Percentiles rank a stretch among this genome's conserved stretches.
phyloP scores from a whole-genome alignment of 2,797 vertebrate species.

The Scolopax bukidnonensis region DNA sequence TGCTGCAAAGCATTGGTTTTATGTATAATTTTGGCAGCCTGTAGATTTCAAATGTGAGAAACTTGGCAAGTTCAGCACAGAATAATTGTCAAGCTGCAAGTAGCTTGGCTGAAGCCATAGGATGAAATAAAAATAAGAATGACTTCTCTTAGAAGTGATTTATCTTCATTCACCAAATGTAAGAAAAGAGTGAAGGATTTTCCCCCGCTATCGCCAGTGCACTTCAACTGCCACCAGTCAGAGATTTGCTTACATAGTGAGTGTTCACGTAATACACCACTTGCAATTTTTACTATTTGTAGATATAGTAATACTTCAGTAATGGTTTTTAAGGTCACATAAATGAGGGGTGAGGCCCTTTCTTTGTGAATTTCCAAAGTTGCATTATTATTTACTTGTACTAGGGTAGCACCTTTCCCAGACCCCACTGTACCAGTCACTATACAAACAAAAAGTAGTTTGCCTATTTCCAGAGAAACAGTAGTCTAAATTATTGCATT shows the following conservation, averaged over 20 bases:
- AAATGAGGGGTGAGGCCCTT: not conserved
- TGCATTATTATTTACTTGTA: not conserved
- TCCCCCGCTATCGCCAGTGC: not conserved
- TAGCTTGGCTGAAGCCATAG: not conserved
- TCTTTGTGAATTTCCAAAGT: not conserved
- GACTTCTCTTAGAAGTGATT: not conserved
- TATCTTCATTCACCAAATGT: not conserved
- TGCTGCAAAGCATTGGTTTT: not conserved
- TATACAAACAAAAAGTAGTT: not conserved
- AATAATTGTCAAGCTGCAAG: not conserved
- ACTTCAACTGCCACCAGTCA: not conserved
- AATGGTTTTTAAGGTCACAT: not conserved
- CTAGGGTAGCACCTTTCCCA: not conserved
- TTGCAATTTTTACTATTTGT: not conserved
- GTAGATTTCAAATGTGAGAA: not conserved
- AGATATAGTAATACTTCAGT: accelerated
- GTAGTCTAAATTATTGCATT: not conserved
- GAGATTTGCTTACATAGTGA: not conserved
- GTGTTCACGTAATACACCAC: not conserved
- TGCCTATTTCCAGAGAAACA: not conserved
- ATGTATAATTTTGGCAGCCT: not conserved
- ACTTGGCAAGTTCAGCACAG: not conserved
- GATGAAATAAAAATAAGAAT: not conserved
- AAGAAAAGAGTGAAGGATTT: not conserved
- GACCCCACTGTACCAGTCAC: not conserved